A percentile compares a stretch with the other conserved stretches of the same genome.
These are phyloP conservation scores for Enteromius afrohamiltoni DNA, from an alignment of 2,797 vertebrate genomes.

Conservation along the genomic window DNA sequence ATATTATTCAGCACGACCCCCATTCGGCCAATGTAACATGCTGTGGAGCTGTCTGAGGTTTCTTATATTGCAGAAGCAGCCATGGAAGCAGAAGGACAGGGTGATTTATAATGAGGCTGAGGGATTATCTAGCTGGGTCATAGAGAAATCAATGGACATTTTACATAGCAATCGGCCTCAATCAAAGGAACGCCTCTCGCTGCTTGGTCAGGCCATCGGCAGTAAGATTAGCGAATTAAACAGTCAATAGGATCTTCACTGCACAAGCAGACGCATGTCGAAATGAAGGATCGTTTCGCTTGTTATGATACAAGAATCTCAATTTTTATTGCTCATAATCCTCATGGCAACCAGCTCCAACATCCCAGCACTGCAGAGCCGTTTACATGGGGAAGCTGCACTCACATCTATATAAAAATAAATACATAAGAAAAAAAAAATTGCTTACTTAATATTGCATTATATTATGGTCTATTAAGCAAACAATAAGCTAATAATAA, in stretches of 20 bases:
- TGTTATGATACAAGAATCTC: constrained; percentile 15
- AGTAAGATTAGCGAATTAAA: constrained; percentile 43
- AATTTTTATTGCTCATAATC: constrained; percentile 7
- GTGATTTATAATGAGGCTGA: constrained; percentile 25
- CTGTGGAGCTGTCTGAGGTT: neutral
- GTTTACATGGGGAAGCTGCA: neutral
- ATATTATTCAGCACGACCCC: constrained; percentile 10
- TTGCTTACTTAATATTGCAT: neutral
- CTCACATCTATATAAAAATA: neutral
- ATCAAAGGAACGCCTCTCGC: constrained; percentile 32
- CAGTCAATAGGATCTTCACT: constrained; percentile 39
- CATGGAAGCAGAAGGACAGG: neutral
- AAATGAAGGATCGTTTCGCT: constrained; percentile 16
- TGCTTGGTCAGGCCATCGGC: constrained; percentile 39
- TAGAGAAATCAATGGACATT: constrained; percentile 52
- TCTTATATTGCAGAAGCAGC: constrained; percentile 17
- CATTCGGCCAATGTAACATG: constrained; percentile 24
- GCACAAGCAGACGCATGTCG: constrained; percentile 32
- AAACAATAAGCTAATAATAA: neutral
- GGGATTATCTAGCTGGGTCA: constrained; percentile 38
- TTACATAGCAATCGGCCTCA: constrained; percentile 41
- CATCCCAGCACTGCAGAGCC: neutral
- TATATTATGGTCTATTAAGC: neutral
- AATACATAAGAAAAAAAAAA: too few relatives aligned
- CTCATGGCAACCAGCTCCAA: neutral